Evolutionary conservation across 2,113 vertebrate species (phyloP).

Genomic region (Dicentrarchus labrax): DNA sequence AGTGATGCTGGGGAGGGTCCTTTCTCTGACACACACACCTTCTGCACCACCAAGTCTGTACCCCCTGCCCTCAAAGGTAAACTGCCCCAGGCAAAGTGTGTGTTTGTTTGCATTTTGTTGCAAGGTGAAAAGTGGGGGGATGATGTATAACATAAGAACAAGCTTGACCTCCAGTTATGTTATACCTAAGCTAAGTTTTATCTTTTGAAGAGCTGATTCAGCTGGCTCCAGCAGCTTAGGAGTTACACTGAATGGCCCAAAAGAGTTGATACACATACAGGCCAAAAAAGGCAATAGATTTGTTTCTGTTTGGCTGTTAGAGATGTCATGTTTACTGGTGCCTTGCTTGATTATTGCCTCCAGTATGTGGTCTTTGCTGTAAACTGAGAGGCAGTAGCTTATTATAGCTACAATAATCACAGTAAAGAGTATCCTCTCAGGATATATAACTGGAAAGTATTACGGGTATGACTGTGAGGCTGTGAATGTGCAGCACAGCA

Average conservation of each 20-base stretch:
- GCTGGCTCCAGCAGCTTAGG: neutral
- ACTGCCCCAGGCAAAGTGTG: neutral
- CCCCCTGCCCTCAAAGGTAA: constrained; percentile 96
- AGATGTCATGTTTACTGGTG: constrained; percentile 13
- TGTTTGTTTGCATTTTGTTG: neutral
- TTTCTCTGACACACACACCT: constrained; percentile 92
- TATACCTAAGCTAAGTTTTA: neutral
- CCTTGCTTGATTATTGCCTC: constrained; percentile 22
- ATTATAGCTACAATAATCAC: constrained; percentile 32
- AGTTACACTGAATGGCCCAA: neutral
- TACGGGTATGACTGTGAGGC: constrained; percentile 11
- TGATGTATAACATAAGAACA: neutral
- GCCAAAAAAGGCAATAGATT: neutral
- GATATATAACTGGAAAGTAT: constrained; percentile 6
- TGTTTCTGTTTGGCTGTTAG: constrained; percentile 9
- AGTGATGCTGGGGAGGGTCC: constrained; percentile 95
- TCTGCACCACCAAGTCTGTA: constrained; percentile 96
- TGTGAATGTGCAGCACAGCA: constrained; percentile 7
- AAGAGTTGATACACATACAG: neutral
- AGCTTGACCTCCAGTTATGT: neutral
- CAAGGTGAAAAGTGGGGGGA: neutral
- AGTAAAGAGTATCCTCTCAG: constrained; percentile 19
- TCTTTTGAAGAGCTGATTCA: neutral
- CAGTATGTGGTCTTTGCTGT: constrained; percentile 17
- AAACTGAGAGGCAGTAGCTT: neutral